These are phyloP conservation scores for Lasioglossum morio DNA, from an alignment of 2,888 invertebrate genomes.

Conservation along the genomic window DNA sequence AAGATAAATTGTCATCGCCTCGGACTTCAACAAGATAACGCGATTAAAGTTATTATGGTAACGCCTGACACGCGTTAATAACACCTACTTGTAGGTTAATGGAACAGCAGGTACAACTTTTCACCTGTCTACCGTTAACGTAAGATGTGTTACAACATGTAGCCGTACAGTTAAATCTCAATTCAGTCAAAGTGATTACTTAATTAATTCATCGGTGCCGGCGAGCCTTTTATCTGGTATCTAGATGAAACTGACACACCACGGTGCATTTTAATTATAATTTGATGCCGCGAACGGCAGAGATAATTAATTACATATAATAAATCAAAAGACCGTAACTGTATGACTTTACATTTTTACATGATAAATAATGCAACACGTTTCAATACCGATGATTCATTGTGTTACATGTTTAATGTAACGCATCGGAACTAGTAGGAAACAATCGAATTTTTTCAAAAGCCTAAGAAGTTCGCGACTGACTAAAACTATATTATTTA, in stretches of 20 bases:
- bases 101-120: conserved; percentile 26
- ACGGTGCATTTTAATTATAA: conserved; percentile 42
- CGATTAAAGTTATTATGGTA: conserved; percentile 32
- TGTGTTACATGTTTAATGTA: not conserved
- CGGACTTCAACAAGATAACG: conserved; percentile 16
- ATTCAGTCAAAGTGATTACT: conserved; percentile 42
- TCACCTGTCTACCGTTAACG: conserved; percentile 29
- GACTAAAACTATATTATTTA: not conserved
- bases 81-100: conserved; percentile 39
- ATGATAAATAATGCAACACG: not conserved
- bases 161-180: conserved; percentile 34
- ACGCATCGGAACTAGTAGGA: not conserved
- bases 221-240: conserved; percentile 44
- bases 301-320: not conserved
- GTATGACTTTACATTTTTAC: not conserved
- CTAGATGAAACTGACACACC: conserved; percentile 35
- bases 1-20: not conserved
- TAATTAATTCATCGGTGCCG: conserved; percentile 50
- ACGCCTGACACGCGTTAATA: conserved; percentile 32
- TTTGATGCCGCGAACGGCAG: conserved; percentile 9
- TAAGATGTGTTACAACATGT: conserved; percentile 38
- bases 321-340: not conserved
- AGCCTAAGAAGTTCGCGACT: not conserved
- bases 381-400: not conserved
- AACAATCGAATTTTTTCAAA: not conserved